Evolutionary conservation across 2,797 vertebrate genomes (phyloP).

Genomic region (Nothura maculosa): DNA sequence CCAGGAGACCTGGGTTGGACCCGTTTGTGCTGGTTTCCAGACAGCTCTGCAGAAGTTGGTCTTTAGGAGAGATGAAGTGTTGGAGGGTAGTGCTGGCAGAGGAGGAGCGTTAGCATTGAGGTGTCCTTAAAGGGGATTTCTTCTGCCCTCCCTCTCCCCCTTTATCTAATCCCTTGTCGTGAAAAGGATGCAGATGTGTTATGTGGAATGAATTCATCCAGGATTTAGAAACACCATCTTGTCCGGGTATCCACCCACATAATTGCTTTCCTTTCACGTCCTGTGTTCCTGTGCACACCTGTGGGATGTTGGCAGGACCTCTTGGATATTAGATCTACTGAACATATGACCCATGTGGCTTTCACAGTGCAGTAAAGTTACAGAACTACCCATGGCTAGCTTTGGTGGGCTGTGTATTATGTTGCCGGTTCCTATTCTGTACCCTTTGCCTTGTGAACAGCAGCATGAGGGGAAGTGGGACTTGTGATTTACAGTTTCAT

Average conservation of each 20-base stretch:
- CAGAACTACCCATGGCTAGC: slow-evolving; percentile 1
- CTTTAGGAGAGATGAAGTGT: neutral
- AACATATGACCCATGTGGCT: neutral
- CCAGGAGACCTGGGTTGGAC: neutral
- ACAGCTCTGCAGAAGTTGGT: neutral
- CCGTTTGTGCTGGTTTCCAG: neutral
- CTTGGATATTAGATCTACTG: neutral
- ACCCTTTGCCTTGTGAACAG: neutral
- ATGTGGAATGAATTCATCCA: slow-evolving; percentile 28
- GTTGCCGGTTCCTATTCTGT: neutral
- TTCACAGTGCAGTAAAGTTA: slow-evolving; percentile 6
- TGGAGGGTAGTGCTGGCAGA: neutral
- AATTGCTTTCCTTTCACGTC: slow-evolving; percentile 59
- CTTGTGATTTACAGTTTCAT: neutral
- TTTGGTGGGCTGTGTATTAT: neutral
- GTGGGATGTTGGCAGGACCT: slow-evolving; percentile 35
- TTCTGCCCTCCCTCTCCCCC: rapidly evolving
- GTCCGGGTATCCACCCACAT: slow-evolving; percentile 53
- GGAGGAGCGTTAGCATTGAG: neutral
- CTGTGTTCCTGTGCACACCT: slow-evolving; percentile 41
- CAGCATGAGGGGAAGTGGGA: neutral
- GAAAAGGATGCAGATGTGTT: slow-evolving; percentile 43
- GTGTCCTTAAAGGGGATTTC: neutral
- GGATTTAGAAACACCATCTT: slow-evolving; percentile 44
- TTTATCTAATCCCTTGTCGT: neutral